phyloP scores from a whole-genome alignment of 35 echinoderm and acorn worm species.

The Apostichopus californicus region DNA sequence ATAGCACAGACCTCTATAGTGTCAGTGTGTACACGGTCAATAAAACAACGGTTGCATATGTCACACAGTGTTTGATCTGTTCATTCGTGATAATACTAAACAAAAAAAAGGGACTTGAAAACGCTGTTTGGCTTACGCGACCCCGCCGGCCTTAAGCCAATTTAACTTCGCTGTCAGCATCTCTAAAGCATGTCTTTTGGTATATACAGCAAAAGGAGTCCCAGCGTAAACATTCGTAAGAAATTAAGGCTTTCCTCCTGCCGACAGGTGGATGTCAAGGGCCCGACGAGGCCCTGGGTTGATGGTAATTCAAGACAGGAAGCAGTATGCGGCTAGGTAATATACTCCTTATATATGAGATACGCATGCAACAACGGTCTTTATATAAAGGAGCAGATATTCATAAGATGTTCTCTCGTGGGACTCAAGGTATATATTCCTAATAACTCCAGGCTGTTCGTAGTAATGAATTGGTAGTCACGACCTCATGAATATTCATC shows the following conservation, averaged over 20 bases:
- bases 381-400: too few species aligned
- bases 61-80: neutral
- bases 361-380: too few species aligned
- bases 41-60: neutral
- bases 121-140: slow-evolving; percentile 20
- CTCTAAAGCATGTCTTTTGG: neutral
- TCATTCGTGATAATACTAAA: slow-evolving; percentile 13
- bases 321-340: too few species aligned
- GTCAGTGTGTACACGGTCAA: neutral
- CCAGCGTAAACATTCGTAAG: neutral
- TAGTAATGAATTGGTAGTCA: too few species aligned
- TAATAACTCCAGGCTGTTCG: too few species aligned
- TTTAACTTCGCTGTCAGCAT: slow-evolving; percentile 22
- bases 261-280: slow-evolving; percentile 1
- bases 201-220: neutral
- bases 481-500: too few species aligned
- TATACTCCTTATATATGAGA: too few species aligned
- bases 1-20: too few species aligned
- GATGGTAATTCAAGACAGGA: neutral
- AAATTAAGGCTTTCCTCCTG: slow-evolving; percentile 28
- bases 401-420: too few species aligned
- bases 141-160: slow-evolving; percentile 27
- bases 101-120: neutral
- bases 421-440: too few species aligned
- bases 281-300: neutral